Conservation (phyloP, 2,888 invertebrate species). For the Zelleria hepariella region DNA sequence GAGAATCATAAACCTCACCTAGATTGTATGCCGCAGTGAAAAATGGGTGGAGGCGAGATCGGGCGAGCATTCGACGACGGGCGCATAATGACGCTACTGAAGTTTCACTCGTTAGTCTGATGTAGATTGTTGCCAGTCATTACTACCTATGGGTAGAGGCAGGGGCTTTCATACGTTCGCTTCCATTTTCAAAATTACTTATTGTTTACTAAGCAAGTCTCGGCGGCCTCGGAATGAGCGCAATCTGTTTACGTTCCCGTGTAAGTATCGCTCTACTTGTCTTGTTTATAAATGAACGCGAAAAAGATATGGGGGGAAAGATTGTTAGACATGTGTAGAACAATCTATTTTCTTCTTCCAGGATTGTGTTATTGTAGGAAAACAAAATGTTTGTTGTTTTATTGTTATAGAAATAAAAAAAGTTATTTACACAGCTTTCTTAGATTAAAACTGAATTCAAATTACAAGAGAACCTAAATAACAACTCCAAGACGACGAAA, state of each 20-base stretch:
- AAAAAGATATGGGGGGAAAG: background rate
- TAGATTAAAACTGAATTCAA: background rate
- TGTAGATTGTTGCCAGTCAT: conserved; percentile 38
- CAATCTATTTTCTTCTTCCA: background rate
- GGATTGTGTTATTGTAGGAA: background rate
- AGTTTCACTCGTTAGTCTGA: conserved; percentile 40
- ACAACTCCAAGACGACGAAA: conserved; percentile 33
- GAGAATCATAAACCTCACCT: conserved; percentile 24
- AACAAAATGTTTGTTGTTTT: no score
- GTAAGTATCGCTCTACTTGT: conserved; percentile 4
- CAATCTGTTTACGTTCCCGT: conserved; percentile 23
- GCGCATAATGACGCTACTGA: conserved; percentile 36
- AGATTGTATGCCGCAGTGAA: conserved; percentile 26
- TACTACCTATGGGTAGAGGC: conserved; percentile 32
- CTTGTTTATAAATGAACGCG: background rate
- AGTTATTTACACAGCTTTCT: background rate
- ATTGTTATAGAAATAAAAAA: background rate
- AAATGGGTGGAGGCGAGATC: conserved; percentile 23
- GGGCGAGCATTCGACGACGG: conserved; percentile 25
- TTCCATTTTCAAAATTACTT: conserved; percentile 42
- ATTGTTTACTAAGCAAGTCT: conserved; percentile 32
- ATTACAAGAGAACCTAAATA: background rate
- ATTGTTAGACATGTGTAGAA: background rate
- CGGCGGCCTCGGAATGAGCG: conserved; percentile 24
- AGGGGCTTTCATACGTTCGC: conserved; percentile 28